phyloP scores from a whole-genome alignment of 2,113 vertebrate genomes.

The Orycteropus afer region DNA sequence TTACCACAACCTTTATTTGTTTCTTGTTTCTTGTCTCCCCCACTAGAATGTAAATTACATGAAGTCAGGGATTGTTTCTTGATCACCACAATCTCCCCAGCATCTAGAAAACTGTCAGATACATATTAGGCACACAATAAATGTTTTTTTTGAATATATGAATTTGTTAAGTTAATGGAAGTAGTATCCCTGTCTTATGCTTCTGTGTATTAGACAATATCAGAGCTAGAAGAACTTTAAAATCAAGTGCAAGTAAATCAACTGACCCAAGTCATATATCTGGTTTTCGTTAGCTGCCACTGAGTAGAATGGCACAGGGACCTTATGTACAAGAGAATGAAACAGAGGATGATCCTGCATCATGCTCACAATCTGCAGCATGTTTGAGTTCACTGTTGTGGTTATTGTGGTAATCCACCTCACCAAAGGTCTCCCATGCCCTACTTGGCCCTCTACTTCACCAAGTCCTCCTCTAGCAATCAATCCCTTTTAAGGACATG shows the following conservation, averaged over 20 bases:
- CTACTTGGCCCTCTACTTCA: neutral
- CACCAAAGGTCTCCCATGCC: neutral
- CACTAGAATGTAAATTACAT: neutral
- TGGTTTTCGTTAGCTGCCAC: neutral
- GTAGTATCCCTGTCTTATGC: neutral
- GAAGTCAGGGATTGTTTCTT: neutral
- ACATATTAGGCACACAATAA: neutral
- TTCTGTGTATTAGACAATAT: neutral
- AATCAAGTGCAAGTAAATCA: slow-evolving; percentile 11
- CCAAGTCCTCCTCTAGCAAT: neutral
- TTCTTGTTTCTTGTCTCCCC: neutral
- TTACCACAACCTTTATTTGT: neutral
- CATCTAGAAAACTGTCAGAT: neutral
- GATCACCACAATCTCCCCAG: neutral
- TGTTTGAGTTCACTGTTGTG: neutral
- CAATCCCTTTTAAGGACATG: neutral
- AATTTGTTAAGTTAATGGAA: neutral
- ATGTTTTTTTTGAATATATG: neutral
- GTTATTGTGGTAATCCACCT: neutral
- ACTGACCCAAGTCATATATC: neutral
- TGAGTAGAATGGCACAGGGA: neutral
- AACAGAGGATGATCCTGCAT: neutral
- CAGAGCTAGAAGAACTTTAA: neutral
- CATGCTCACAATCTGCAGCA: neutral
- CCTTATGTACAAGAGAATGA: neutral